phyloP scores from a whole-genome alignment of 1,140 invertebrate genomes.

The Phortica variegata region DNA sequence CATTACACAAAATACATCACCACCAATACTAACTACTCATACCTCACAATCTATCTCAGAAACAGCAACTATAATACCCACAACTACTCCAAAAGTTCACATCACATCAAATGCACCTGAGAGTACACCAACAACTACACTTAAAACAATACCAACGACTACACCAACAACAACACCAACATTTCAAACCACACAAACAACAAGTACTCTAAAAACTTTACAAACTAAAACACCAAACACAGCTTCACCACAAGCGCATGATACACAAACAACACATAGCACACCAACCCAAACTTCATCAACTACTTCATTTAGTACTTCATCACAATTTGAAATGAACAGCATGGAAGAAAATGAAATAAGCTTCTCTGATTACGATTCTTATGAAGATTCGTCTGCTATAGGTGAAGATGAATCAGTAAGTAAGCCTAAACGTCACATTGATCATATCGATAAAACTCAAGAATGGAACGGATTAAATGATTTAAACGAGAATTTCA shows the following conservation, averaged over 20 bases:
- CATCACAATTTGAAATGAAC: too few species aligned
- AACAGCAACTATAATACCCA: background rate
- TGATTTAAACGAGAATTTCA: too few species aligned
- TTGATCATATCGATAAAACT: background rate
- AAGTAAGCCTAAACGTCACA: background rate
- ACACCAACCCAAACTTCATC: background rate
- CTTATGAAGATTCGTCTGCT: background rate
- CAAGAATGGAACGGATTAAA: too few species aligned
- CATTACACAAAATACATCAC: background rate
- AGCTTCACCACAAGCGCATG: background rate
- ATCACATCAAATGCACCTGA: background rate
- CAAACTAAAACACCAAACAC: background rate
- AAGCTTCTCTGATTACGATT: background rate
- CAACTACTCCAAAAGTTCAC: background rate
- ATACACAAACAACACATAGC: background rate
- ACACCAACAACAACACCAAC: slow-evolving; percentile 4
- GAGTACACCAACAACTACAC: background rate
- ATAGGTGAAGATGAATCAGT: background rate
- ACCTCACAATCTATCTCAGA: background rate
- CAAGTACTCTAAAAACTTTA: background rate
- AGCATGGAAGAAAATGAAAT: slow-evolving; percentile 1
- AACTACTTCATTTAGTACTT: too few species aligned
- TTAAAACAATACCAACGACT: slow-evolving; percentile 2
- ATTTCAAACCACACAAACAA: slow-evolving; percentile 1
- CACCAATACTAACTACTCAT: background rate